Conservation (phyloP, 2,113 vertebrate genomes). For the Nyctereutes procyonoides region DNA sequence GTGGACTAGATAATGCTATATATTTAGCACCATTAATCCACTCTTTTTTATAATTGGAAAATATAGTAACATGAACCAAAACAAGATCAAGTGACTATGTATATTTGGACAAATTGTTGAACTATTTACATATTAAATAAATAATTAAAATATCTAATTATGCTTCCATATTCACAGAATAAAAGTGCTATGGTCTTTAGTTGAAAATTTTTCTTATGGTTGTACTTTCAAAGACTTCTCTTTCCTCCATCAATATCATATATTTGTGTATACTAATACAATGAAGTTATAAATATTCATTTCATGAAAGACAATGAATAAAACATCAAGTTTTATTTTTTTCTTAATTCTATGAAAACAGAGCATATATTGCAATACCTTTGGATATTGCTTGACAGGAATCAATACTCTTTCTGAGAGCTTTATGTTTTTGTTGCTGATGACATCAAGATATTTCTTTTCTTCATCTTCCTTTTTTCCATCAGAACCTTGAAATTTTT, state of each 20-base stretch:
- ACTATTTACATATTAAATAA: neutral
- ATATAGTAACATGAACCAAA: neutral
- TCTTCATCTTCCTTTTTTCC: constrained; percentile 95
- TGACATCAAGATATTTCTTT: constrained; percentile 98
- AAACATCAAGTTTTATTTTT: neutral
- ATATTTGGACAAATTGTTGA: neutral
- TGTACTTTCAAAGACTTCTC: neutral
- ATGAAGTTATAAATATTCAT: neutral
- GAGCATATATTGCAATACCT: constrained; percentile 89
- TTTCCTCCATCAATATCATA: neutral
- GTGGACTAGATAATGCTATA: neutral
- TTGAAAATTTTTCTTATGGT: neutral
- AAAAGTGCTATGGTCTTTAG: neutral
- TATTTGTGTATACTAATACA: neutral
- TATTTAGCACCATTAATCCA: neutral
- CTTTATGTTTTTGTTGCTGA: constrained; percentile 99
- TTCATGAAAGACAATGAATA: neutral
- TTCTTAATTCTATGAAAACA: neutral
- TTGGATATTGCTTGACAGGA: constrained; percentile 98
- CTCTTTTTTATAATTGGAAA: neutral
- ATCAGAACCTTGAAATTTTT: constrained; percentile 95
- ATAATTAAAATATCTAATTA: neutral
- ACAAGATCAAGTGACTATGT: neutral
- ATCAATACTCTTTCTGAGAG: constrained; percentile 98
- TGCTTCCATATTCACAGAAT: neutral